These are phyloP conservation scores for Sitophilus oryzae DNA, from an alignment of 1,140 invertebrate genomes.

Conservation along the genomic window DNA sequence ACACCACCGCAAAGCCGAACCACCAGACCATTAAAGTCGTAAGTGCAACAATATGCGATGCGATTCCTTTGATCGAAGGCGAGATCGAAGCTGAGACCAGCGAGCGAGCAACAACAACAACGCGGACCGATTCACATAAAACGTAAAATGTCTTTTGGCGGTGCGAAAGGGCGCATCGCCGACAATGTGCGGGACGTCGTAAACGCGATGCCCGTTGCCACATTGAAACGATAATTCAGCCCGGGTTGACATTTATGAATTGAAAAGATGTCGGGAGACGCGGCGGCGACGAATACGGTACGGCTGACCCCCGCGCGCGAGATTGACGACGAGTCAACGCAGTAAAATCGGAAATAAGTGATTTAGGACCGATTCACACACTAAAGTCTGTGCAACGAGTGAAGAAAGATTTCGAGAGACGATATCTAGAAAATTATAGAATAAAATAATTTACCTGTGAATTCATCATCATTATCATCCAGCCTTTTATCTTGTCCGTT, in stretches of 20 bases:
- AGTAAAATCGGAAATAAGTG: not conserved
- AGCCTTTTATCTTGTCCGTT: too few species aligned
- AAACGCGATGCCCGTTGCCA: not conserved
- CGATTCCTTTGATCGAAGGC: not conserved
- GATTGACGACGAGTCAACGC: not conserved
- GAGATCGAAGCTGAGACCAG: not conserved
- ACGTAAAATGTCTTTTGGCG: not conserved
- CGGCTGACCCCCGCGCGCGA: not conserved
- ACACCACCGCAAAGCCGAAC: not conserved
- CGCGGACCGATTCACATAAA: too few species aligned
- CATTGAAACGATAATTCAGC: not conserved
- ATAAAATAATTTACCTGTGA: too few species aligned
- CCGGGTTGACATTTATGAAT: not conserved
- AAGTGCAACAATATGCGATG: not conserved
- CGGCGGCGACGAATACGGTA: too few species aligned
- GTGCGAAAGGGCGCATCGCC: not conserved
- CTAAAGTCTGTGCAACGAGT: too few species aligned
- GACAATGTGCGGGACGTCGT: not conserved
- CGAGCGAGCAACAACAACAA: not conserved
- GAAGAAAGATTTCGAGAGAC: too few species aligned
- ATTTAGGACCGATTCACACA: too few species aligned
- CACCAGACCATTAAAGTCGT: not conserved
- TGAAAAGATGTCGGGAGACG: too few species aligned
- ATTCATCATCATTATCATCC: too few species aligned
- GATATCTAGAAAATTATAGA: too few species aligned